Evolutionary conservation across 2,113 vertebrate genomes (phyloP), one percentile per base, ranked within the genome.

Genomic region (Parus major): DNA sequence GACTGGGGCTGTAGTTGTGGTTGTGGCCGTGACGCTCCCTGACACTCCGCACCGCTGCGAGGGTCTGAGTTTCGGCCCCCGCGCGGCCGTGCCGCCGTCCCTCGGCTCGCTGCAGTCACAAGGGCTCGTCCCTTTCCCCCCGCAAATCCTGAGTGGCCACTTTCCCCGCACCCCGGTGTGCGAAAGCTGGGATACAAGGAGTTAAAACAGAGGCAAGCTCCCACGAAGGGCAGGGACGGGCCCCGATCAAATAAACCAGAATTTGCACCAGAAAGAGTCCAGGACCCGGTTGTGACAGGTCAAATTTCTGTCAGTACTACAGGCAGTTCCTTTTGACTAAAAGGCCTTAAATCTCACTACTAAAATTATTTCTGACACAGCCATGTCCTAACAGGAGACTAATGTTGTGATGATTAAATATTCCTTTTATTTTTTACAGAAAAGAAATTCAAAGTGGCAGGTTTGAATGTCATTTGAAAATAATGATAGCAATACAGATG

Each of bases 81-180:
- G 52, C 36, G 41, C 33, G 64, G 24, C 36, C 65, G 4, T 35
- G 42, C 60, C 44, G 16, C 35, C 27, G 4, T 12, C 28, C 41
- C 9, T 47, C 42, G 31, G 36, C 68, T 8, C 12, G 42, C 46
- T 1, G 28, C 46, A 0, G 11, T 4, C 10, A 5, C 31, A 3
- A 0, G 18, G 44, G 55, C 41, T 60, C 11, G 55, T 42, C 49
- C 17, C 44, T 59, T 28, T 8, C 41, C 28, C 31, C 24, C 28
- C 33, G 41, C 68, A 2, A 0, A 29, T 41, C 35, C 52, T 29
- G 4, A 7, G 12, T 2, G 71, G 71, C 3, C 18, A 1, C 53
- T 33, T 27, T 12, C 35, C 21, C 41, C 9, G n/a, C 63, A 4
- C 25, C 52, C 44, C 1, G 31, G 1, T 2, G 33, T 47, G 52